Conservation (phyloP, 35 echinoderm and acorn worm species). For the Apostichopus californicus region DNA sequence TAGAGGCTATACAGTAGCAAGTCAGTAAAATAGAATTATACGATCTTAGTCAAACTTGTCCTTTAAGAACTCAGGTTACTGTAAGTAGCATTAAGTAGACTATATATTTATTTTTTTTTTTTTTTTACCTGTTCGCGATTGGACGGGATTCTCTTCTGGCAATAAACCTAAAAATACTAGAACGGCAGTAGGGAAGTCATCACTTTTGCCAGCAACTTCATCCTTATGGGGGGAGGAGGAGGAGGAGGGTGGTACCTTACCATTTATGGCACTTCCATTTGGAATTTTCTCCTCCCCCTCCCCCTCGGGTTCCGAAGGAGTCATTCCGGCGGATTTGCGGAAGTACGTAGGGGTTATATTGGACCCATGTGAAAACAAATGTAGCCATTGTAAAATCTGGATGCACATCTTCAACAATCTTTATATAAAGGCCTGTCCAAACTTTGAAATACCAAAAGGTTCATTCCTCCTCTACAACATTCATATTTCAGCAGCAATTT, state of each 20-base stretch:
- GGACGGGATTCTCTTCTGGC: neutral
- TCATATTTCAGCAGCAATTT: no score
- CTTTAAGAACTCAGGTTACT: no score
- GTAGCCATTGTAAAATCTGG: conserved; percentile 27
- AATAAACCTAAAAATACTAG: neutral
- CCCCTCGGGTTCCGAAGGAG: neutral
- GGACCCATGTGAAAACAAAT: conserved; percentile 16
- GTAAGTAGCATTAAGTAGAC: no score
- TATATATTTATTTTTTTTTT: neutral
- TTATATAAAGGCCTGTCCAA: no score
- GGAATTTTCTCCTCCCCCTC: no score
- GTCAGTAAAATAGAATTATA: no score
- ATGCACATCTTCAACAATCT: conserved; percentile 10
- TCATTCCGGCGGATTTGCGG: conserved; percentile 13
- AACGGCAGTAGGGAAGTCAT: neutral
- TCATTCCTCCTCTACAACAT: no score
- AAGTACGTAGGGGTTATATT: conserved; percentile 36
- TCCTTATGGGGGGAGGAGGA: neutral
- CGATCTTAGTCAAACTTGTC: no score
- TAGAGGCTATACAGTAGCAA: no score
- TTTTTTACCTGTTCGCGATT: neutral
- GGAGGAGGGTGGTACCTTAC: neutral
- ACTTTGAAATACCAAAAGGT: no score
- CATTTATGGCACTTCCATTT: neutral
- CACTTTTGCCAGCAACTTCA: neutral